Evolutionary conservation across 2,888 invertebrate genomes (phyloP).

Genomic region (Drosophila emarginata): DNA sequence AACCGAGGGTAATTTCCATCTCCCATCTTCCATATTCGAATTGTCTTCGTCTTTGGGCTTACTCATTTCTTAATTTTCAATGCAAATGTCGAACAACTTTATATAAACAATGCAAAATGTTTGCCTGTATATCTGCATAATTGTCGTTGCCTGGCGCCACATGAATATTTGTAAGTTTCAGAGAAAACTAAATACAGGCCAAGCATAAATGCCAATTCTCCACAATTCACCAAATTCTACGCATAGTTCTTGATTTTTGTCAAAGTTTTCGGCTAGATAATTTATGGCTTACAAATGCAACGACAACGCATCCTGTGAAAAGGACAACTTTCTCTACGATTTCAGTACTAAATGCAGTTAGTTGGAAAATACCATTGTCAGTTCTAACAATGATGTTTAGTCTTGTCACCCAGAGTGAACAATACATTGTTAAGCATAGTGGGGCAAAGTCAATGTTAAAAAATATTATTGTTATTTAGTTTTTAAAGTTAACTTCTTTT

Average conservation of each 20-base stretch:
- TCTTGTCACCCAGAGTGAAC: constrained; percentile 25
- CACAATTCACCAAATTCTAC: constrained; percentile 15
- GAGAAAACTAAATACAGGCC: neutral
- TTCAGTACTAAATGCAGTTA: constrained; percentile 18
- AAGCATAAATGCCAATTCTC: constrained; percentile 24
- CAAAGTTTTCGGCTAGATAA: constrained; percentile 53
- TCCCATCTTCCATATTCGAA: neutral
- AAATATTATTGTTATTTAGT: neutral
- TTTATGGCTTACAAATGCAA: constrained; percentile 50
- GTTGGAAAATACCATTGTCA: constrained; percentile 37
- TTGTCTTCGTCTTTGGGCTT: constrained; percentile 8
- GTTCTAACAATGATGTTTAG: constrained; percentile 25
- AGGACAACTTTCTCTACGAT: constrained; percentile 19
- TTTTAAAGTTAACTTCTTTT: neutral
- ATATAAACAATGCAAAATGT: constrained; percentile 31
- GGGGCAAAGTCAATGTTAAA: neutral
- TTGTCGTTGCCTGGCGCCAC: constrained; percentile 35
- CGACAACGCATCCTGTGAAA: constrained; percentile 22
- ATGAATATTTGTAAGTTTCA: constrained; percentile 59
- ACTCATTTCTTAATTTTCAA: neutral
- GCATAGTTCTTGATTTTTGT: constrained; percentile 41
- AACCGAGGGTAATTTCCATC: neutral
- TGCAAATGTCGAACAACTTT: constrained; percentile 19
- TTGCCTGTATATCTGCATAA: constrained; percentile 40
- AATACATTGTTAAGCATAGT: constrained; percentile 1